Evolutionary conservation across 2,113 vertebrate species (phyloP).

Genomic region (Apodemus sylvaticus): DNA sequence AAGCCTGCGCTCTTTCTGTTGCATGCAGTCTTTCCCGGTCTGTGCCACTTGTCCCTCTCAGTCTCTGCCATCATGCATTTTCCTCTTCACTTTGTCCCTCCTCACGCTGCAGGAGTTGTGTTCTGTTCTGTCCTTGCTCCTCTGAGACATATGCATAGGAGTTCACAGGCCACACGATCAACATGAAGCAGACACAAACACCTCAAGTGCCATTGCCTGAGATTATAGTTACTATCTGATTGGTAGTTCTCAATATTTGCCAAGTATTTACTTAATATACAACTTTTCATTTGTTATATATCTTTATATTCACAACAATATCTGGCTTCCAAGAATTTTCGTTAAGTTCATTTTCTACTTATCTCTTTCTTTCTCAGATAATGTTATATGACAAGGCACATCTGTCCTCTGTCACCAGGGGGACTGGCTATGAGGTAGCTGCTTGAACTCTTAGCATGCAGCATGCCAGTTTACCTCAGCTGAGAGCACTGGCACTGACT

Average conservation of each 20-base stretch:
- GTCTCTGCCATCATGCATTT: neutral
- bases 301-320: conserved; percentile 21
- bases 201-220: neutral
- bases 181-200: neutral
- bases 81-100: neutral
- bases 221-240: conserved; percentile 36
- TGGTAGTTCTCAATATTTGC: conserved; percentile 27
- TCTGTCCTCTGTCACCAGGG: neutral
- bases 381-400: neutral
- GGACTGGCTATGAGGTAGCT: neutral
- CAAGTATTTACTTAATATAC: conserved; percentile 41
- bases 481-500: neutral
- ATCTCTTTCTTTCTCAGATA: neutral
- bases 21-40: neutral
- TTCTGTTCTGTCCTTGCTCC: neutral
- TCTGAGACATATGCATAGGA: neutral
- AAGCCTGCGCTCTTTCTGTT: neutral
- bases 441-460: neutral
- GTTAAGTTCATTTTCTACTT: conserved; percentile 17
- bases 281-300: neutral
- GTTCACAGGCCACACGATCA: conserved; percentile 7
- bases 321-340: neutral
- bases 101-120: neutral
- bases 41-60: neutral
- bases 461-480: neutral